Percentiles rank a stretch among this genome's conserved stretches.
These are phyloP conservation scores for Tinamus guttatus DNA, from an alignment of 2,113 vertebrate genomes.

Conservation along the genomic window DNA sequence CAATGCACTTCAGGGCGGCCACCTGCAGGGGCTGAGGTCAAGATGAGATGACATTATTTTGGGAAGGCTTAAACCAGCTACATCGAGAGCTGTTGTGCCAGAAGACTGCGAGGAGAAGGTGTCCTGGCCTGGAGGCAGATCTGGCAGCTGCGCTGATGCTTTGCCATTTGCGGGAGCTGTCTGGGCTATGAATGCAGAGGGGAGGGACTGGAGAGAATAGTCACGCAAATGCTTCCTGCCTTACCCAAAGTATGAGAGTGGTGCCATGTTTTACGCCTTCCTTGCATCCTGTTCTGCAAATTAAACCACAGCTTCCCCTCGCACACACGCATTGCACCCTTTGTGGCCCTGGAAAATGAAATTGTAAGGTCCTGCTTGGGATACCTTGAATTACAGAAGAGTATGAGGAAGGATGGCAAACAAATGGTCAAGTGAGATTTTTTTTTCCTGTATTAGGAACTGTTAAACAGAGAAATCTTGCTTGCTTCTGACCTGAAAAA, in stretches of 20 bases:
- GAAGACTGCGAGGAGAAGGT: not conserved
- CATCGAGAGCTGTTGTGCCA: not conserved
- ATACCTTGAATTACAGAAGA: not conserved
- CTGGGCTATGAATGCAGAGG: not conserved
- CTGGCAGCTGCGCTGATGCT: not conserved
- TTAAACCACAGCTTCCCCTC: not conserved
- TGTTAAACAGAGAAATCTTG: not conserved
- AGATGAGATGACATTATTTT: not conserved
- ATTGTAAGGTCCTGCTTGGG: not conserved
- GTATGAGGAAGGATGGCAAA: not conserved
- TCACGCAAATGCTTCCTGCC: fast-evolving
- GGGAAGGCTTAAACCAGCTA: not conserved
- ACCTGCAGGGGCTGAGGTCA: not conserved
- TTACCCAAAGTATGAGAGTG: not conserved
- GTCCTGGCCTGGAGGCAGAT: not conserved
- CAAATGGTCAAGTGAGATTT: not conserved
- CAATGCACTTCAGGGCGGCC: not conserved
- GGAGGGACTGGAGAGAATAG: not conserved
- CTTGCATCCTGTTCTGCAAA: not conserved
- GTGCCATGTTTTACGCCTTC: not conserved
- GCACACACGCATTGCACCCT: not conserved
- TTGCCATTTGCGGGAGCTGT: not conserved
- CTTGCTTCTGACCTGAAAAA: not conserved
- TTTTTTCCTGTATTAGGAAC: not conserved
- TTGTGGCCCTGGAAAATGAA: not conserved